A percentile compares a stretch with the other conserved stretches of the same genome.
Evolutionary conservation across 2,888 invertebrate genomes (phyloP).

Genomic region (Lissocephala sabroskyi): DNA sequence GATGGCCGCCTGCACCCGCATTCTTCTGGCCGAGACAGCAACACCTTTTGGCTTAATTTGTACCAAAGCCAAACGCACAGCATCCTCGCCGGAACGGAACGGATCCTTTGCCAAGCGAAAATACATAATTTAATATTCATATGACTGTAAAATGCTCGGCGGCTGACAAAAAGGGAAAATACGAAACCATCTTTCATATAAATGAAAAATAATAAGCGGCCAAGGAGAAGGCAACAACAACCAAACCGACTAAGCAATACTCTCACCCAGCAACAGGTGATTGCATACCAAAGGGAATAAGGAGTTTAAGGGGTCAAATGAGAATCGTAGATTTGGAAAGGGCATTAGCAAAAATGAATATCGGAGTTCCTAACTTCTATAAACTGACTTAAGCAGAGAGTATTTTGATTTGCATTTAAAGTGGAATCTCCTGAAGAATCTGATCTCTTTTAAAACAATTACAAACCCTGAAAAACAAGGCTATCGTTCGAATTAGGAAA

Average conservation of each 20-base stretch:
- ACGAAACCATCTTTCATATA: constrained; percentile 27
- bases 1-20: not conserved
- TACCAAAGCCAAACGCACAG: not conserved
- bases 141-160: constrained; percentile 26
- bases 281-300: not conserved
- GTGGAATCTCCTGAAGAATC: too few relatives aligned
- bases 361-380: too few relatives aligned
- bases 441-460: too few relatives aligned
- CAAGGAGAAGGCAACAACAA: too few relatives aligned
- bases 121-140: constrained; percentile 39
- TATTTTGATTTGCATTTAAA: too few relatives aligned
- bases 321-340: too few relatives aligned
- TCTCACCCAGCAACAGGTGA: constrained; percentile 6
- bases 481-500: too few relatives aligned
- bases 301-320: not conserved
- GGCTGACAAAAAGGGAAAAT: constrained; percentile 21
- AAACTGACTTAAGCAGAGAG: too few relatives aligned
- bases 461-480: too few relatives aligned
- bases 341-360: too few relatives aligned
- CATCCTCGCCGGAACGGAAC: constrained; percentile 16
- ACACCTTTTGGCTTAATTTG: not conserved
- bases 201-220: constrained; percentile 23
- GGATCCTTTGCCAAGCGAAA: constrained; percentile 7
- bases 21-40: not conserved
- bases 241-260: too few relatives aligned